These are phyloP conservation scores for Sternarchorhynchus goeldii DNA, from an alignment of 2,797 vertebrate genomes.

Conservation along the genomic window DNA sequence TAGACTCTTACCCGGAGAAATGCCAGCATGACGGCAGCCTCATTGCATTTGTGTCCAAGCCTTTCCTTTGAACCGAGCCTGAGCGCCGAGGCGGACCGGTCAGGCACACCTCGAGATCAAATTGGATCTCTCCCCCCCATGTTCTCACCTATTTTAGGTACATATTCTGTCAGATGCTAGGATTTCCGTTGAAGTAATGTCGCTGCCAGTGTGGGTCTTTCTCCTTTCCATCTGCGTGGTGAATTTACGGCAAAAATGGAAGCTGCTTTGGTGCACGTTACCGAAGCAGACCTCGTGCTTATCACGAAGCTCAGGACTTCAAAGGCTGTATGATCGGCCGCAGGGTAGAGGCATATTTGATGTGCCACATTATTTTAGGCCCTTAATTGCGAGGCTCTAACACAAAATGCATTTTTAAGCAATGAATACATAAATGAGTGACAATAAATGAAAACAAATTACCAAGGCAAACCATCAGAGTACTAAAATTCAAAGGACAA, in stretches of 20 bases:
- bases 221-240: slow-evolving; percentile 44
- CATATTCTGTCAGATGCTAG: slow-evolving; percentile 46
- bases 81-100: slow-evolving; percentile 55
- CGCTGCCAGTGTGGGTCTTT: slow-evolving; percentile 45
- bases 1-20: slow-evolving; percentile 45
- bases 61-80: slow-evolving; percentile 50
- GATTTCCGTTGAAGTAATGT: slow-evolving; percentile 46
- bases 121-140: slow-evolving; percentile 50
- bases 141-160: slow-evolving; percentile 43
- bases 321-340: slow-evolving; percentile 33
- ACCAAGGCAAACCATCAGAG: slow-evolving; percentile 43
- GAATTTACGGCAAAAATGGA: slow-evolving; percentile 49
- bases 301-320: slow-evolving; percentile 36
- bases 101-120: slow-evolving; percentile 51
- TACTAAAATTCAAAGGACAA: slow-evolving; percentile 44
- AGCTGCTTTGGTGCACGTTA: slow-evolving; percentile 33
- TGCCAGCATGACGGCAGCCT: slow-evolving; percentile 54
- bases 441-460: slow-evolving; percentile 46
- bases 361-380: slow-evolving; percentile 45
- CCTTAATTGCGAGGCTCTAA: slow-evolving; percentile 47
- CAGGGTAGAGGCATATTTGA: slow-evolving; percentile 40
- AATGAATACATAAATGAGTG: slow-evolving; percentile 42
- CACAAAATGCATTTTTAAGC: slow-evolving; percentile 36
- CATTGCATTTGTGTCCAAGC: slow-evolving; percentile 49
- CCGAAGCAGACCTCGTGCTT: slow-evolving; percentile 33